phyloP scores from a whole-genome alignment of 2,888 invertebrate species.

The Thymelicus sylvestris region DNA sequence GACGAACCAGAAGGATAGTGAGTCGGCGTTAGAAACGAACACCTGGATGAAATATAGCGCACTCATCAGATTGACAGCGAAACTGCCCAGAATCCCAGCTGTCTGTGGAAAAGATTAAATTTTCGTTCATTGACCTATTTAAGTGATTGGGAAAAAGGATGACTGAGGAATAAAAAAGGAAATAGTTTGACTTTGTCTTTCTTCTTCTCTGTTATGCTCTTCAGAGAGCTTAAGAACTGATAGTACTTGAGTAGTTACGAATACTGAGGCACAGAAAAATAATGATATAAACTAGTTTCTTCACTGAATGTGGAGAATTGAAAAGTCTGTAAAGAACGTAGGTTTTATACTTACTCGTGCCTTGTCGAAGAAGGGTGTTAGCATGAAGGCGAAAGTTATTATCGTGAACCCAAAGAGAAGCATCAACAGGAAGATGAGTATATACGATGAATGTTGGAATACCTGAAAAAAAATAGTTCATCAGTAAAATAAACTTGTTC shows the following conservation, averaged over 20 bases:
- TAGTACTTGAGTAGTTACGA: too few relatives aligned
- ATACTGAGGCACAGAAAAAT: too few relatives aligned
- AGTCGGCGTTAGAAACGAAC: conserved; percentile 88
- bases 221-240: too few relatives aligned
- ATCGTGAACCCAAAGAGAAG: conserved; percentile 92
- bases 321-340: neutral
- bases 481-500: too few relatives aligned
- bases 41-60: conserved; percentile 92
- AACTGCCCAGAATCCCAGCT: conserved; percentile 91
- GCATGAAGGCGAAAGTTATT: conserved; percentile 92
- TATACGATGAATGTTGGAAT: conserved; percentile 91
- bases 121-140: neutral
- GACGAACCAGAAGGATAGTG: conserved; percentile 90
- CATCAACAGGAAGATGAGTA: conserved; percentile 91
- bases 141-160: too few relatives aligned
- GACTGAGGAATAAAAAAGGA: too few relatives aligned
- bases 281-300: too few relatives aligned
- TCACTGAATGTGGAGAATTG: too few relatives aligned
- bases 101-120: conserved; percentile 78
- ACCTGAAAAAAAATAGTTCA: conserved; percentile 73
- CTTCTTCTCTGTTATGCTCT: too few relatives aligned
- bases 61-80: conserved; percentile 91
- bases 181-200: too few relatives aligned
- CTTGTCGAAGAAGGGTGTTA: conserved; percentile 94
- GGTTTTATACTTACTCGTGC: conserved; percentile 86